Percentiles rank a stretch among this genome's conserved stretches.
phyloP scores from a whole-genome alignment of 1,140 invertebrate genomes.

The Caenorhabditis briggsae region DNA sequence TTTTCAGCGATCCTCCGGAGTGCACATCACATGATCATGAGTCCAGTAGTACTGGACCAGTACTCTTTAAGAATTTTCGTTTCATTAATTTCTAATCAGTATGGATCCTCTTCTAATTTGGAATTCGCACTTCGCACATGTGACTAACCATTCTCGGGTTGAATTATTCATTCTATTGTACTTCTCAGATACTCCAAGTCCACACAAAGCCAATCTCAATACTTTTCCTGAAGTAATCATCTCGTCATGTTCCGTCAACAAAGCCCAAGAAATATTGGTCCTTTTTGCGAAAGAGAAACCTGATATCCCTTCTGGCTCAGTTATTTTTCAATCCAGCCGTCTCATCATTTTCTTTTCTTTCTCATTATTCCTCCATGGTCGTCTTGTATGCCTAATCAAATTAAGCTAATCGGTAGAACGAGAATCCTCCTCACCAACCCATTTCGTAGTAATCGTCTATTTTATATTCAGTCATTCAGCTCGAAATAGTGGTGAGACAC shows the following conservation, averaged over 20 bases:
- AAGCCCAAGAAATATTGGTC: conserved; percentile 25
- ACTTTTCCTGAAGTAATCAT: conserved; percentile 50
- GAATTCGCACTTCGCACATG: background rate
- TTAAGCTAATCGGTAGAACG: background rate
- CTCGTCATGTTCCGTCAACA: conserved; percentile 42
- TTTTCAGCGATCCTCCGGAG: no score
- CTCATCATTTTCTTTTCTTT: background rate
- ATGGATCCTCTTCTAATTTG: background rate
- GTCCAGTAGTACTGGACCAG: no score
- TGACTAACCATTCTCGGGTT: background rate
- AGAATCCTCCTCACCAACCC: background rate
- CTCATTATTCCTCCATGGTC: background rate
- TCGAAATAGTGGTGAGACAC: conserved; percentile 6
- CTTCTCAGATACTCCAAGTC: background rate
- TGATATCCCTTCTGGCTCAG: conserved; percentile 34
- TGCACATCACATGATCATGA: no score
- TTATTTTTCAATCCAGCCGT: background rate
- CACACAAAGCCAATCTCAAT: background rate
- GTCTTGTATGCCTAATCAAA: conserved; percentile 21
- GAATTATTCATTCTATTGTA: conserved; percentile 16
- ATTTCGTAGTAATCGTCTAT: background rate
- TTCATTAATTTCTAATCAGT: conserved; percentile 12
- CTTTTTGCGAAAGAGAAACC: background rate
- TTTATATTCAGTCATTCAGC: background rate
- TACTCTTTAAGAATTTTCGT: no score